Evolutionary conservation across 2,113 vertebrate species (phyloP), one percentile per base, ranked within the genome.

Genomic region (Sylvietta virens): DNA sequence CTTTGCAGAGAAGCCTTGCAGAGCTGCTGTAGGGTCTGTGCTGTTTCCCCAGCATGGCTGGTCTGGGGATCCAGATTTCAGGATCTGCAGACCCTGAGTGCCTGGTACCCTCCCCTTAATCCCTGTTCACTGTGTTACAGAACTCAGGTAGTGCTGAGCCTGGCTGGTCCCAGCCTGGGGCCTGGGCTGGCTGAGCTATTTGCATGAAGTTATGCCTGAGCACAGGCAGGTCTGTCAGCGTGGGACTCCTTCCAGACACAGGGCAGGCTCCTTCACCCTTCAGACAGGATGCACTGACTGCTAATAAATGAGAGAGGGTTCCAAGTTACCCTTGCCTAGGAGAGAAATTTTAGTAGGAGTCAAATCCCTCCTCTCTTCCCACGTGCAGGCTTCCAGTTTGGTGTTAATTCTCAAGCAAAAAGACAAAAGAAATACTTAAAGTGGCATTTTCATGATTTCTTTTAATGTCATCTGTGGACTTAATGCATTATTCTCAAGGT

Each of bases 121-220:
- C 56, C 31, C 4, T 39, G 3, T 11, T n/a, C 31, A 4, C 3
- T 22, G 23, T 28, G 18, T 19, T 56, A 4, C 50, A 1, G 3
- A 57, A 5, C 74, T 81, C 40, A 15, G 82, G 3, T 4, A 7
- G 3, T 47, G 35, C 79, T 37, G 8, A 5, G 9, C n/a, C 42
- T 47, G 66, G 40, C 51, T 69, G 51, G 17, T 50, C 84, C 91
- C 77, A 74, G 26, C 51, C 39, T 13, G 28, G 18, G 4, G 23
- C 35, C 2, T 2, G 61, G 17, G 33, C 10, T 3, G 2, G 51
- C 53, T 0, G 2, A 37, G 31, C 18, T 48, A 17, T n/a, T 37
- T 5, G 2, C 8, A 3, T 16, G 64, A 22, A 16, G 31, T 18
- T 33, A 5, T 0, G 2, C 21, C 45, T 39, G 50, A 66, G n/a